Base-by-base conservation (phyloP, 2,888 invertebrate genomes). In the Caenorhabditis virilis region DNA sequence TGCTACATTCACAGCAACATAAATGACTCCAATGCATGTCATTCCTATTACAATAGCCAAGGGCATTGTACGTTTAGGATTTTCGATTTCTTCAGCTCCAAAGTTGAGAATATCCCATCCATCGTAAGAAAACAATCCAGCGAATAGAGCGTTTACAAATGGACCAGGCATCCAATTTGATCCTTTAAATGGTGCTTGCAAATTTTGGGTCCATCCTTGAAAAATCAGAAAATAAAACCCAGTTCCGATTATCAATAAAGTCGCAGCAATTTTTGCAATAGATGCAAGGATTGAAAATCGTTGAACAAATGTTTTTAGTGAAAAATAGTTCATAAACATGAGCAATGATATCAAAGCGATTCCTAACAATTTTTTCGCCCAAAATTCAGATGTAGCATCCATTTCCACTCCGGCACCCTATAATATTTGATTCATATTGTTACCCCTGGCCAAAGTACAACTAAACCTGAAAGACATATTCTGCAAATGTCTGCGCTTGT, bases 21-120 rank as follows among this genome's bases (percentile, higher is more conserved):
- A 81, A 39, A 81, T 65, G 13, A 77, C 48, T 11, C 69, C 77
- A 35, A 79, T 76, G 13, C 74, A 67, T 5, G 75, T 60, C 77
- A 81, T 78, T 43, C 80, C 81, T 25, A 81, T 72, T 27, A 78
- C 53, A 45, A 81, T 78, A 7, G 81, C 74, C 45, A 81, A 55
- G 7, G 79, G 80, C 78, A 81, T 78, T 6, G 76, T 79, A 20
- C 79, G 42, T 47, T 72, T 74, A 16, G 81, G 81, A 35, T 78
- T 78, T 35, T 80, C 75, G 16, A 81, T 72, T 47, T 82, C 82
- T 36, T 77, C 80, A 20, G 72, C 74, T 33, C 82, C 82, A 58
- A 76, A 78, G 51, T 82, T 82, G n/a, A 82, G 64, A 60, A 82
- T 77, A 49, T 81, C 78, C 78, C 78, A 82, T 0, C 80, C 80